Evolutionary conservation across 2,113 vertebrate species (phyloP).

Genomic region (Notechis scutatus): DNA sequence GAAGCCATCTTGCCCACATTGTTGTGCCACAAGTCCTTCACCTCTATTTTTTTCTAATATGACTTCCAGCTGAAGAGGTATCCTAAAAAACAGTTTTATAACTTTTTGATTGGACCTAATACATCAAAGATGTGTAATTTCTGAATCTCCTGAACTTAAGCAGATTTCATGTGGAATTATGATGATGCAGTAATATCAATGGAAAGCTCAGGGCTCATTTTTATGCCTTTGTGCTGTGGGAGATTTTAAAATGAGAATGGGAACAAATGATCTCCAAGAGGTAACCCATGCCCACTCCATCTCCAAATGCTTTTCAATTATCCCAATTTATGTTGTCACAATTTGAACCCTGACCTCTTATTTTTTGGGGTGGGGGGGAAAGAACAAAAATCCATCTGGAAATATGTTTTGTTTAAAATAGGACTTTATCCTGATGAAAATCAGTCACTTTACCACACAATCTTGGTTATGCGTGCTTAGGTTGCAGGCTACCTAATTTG

Average conservation of each 20-base stretch:
- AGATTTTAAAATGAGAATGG: background rate
- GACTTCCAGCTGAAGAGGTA: background rate
- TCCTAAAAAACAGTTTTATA: background rate
- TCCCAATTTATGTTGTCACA: background rate
- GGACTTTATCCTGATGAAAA: background rate
- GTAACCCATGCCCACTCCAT: background rate
- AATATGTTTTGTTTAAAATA: background rate
- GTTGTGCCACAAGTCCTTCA: background rate
- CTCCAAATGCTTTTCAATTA: background rate
- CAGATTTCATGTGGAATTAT: background rate
- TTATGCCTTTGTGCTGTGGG: background rate
- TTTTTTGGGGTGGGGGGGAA: rapidly evolving
- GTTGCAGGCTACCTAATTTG: background rate
- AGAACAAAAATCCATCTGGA: background rate
- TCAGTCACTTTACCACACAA: background rate
- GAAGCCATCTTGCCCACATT: background rate
- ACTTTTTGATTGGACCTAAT: background rate
- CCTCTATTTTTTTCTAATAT: background rate
- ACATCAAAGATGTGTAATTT: background rate
- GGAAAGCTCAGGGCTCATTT: background rate
- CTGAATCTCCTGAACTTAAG: background rate
- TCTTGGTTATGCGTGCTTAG: background rate
- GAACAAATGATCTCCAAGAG: background rate
- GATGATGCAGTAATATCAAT: background rate
- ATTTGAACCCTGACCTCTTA: background rate